Evolutionary conservation across 1,140 invertebrate genomes (phyloP).

Genomic region (Cotesia chilonis): DNA sequence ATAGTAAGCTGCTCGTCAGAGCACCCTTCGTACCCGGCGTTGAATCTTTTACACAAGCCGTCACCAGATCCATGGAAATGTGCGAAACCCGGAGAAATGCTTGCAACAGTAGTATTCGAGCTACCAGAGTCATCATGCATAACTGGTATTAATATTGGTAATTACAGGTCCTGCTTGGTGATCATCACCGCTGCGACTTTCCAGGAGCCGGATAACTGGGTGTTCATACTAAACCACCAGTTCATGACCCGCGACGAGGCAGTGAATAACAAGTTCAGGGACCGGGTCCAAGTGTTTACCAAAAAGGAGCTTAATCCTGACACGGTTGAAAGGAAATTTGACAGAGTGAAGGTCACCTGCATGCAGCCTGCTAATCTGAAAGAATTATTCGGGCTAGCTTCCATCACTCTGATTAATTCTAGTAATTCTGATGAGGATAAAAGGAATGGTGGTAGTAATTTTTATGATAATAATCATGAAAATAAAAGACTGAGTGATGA

Average conservation of each 20-base stretch:
- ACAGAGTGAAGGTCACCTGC: too few relatives aligned
- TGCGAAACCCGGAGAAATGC: constrained; percentile 58
- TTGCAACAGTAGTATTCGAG: constrained; percentile 56
- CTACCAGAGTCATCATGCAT: constrained; percentile 53
- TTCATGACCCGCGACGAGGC: constrained; percentile 61
- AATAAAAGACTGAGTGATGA: constrained; percentile 14
- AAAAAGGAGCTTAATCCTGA: constrained; percentile 59
- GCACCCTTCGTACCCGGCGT: constrained; percentile 54
- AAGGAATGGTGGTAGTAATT: too few relatives aligned
- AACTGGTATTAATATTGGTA: constrained; percentile 60
- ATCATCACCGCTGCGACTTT: constrained; percentile 55
- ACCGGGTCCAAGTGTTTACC: constrained; percentile 61
- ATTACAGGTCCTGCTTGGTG: constrained; percentile 59
- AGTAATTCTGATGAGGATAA: too few relatives aligned
- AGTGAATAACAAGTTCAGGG: constrained; percentile 54
- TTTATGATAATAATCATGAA: neutral
- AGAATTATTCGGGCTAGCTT: constrained; percentile 53
- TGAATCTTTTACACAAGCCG: constrained; percentile 54
- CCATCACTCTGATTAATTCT: constrained; percentile 46
- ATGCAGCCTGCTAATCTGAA: too few relatives aligned
- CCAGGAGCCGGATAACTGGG: constrained; percentile 57
- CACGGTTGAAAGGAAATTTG: constrained; percentile 10
- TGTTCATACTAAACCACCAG: constrained; percentile 56
- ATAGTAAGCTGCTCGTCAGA: constrained; percentile 60
- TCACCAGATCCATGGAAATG: constrained; percentile 56